Base-by-base conservation (phyloP, 2,888 invertebrate species). In the Ochropleura leucogaster region DNA sequence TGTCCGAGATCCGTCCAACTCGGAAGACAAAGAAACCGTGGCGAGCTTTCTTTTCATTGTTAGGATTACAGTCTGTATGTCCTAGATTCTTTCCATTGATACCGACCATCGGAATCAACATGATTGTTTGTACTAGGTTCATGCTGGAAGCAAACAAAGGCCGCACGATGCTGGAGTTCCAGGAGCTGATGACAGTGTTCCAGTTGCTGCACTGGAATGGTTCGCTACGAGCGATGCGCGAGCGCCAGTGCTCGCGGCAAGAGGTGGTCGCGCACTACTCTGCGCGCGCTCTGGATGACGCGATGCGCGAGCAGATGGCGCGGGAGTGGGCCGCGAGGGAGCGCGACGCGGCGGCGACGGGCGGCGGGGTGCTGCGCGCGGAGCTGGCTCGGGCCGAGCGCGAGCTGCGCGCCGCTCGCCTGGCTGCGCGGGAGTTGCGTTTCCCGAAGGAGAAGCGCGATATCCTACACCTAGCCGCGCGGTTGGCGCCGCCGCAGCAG, bases 181-280 rank as follows among this genome's bases (percentile, higher is more conserved):
- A 99, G 95, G 99, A 99, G 93, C 96, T 99, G 90, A 99, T 99
- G 99, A 99, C 99, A n/a, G 99, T 99, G 66, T 99, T 99, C 95
- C 99, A 99, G 95, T 97, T 99, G 85, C 97, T 99, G 70, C 99
- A 99, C 95, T 99, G 99, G 99, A 99, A 99, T 94, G 99, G 99
- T n/a, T 99, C 98, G 85, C 95, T 99, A 88, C 98, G 99, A 89
- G 99, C 99, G 63, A 99, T 99, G 99, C 97, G 99, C 65, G 99
- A 99, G 94, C 97, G 99, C 63, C 99, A 99, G 93, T 99, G 99
- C 95, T 99, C 99, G 79, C 97, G 99, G 86, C 99, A 99, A 93
- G 99, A 99, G 94, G 93, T 95, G 59, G 98, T 99, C 40, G 98
- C 99, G 65, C 99, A 99, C 94, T 99, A 99, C 94, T 99, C 99